Evolutionary conservation across 2,888 invertebrate species (phyloP), one percentile per base, ranked within the genome.

Genomic region (Odontothrips loti): DNA sequence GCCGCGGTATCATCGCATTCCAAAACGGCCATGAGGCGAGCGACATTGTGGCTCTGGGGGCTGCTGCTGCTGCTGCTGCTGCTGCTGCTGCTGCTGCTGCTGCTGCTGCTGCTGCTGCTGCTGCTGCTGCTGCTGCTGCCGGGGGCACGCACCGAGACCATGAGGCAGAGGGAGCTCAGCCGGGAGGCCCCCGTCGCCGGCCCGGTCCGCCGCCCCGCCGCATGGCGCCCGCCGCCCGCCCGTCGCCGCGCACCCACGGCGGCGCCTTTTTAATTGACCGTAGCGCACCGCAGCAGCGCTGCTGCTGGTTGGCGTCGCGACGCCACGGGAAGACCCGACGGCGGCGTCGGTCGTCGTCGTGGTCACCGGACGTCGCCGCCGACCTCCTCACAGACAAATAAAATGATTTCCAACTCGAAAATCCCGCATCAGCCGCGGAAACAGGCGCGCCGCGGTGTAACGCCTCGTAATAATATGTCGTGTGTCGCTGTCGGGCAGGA

Each of bases 191-290:
- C 58, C 20, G 58, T 15, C 17, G 20, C 6, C 58, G 58, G 15
- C 51, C 12, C 9, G 4, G 15, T 2, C 20, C 4, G 51, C 51
- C 1, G 51, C 20, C 4, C 51, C 3, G 15, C 51, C 15, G 51
- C 6, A 10, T 2, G 12, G 51, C 51, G 4, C 20, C 51, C 51
- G 51, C 15, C 58, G 58, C 58, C 58, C 58, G 58, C 0, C 20
- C 58, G 20, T 17, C 6, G 58, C 17, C 51, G 51, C 1, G 51
- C 48, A 48, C 10, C 1, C 51, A 17, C 17, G 17, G 23, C 68
- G 68, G 8, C 68, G 68, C 68, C 23, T 68, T 68, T 68, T 68
- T 68, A 68, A 68, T 68, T 68, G 68, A 68, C 68, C 68, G 68
- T 68, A 23, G 68, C 68, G 68, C n/a, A 23, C n/a, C 58, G 17